phyloP scores from a whole-genome alignment of 1,140 invertebrate genomes.

The Cecropterus lyciades region DNA sequence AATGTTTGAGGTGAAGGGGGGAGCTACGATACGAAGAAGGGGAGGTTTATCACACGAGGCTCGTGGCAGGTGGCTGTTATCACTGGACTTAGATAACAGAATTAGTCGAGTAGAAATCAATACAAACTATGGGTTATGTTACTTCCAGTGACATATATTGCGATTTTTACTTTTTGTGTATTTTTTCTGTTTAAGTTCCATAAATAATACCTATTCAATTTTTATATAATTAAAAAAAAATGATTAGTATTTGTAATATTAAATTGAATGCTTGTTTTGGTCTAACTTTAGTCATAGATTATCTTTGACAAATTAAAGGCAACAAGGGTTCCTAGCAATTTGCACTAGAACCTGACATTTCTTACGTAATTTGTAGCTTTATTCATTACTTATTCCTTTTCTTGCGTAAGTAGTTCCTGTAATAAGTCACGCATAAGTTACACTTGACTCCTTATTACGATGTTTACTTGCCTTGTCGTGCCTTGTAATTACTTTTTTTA shows the following conservation, averaged over 20 bases:
- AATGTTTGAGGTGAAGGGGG: slow-evolving; percentile 41
- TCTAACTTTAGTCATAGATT: too few relatives aligned
- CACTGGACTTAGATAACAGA: slow-evolving; percentile 67
- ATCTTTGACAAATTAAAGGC: slow-evolving; percentile 47
- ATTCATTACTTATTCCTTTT: slow-evolving; percentile 15
- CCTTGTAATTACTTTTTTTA: neutral
- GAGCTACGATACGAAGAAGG: slow-evolving; percentile 60
- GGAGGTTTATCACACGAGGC: slow-evolving; percentile 66
- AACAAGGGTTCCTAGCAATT: slow-evolving; percentile 7
- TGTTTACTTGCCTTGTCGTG: neutral
- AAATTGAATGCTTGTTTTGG: too few relatives aligned
- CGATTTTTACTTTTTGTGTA: neutral
- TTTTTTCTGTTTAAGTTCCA: neutral
- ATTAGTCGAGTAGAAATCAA: slow-evolving; percentile 75
- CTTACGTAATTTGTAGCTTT: slow-evolving; percentile 22
- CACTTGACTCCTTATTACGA: neutral
- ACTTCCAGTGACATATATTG: slow-evolving; percentile 38
- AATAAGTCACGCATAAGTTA: neutral
- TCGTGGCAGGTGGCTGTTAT: slow-evolving; percentile 71
- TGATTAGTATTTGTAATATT: too few relatives aligned
- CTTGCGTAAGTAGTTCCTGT: slow-evolving; percentile 15
- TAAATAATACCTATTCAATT: too few relatives aligned
- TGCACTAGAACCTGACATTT: slow-evolving; percentile 34
- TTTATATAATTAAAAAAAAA: too few relatives aligned
- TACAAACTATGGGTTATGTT: slow-evolving; percentile 50